Evolutionary conservation across 1,140 invertebrate species (phyloP).

Genomic region (Armadillidium nasatum): DNA sequence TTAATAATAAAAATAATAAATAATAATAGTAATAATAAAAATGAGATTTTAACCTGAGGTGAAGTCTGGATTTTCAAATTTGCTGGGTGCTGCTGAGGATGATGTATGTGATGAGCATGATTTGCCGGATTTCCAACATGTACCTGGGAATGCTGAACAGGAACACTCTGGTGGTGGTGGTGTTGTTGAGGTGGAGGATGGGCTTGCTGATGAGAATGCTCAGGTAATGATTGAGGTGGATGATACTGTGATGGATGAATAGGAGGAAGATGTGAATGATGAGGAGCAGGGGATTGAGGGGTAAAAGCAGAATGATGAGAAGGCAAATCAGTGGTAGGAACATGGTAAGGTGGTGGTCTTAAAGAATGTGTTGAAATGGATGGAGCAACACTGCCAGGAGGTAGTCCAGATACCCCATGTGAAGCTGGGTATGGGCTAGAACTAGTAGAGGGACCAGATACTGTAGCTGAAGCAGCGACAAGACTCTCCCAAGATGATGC

Average conservation of each 20-base stretch:
- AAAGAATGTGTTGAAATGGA: background rate
- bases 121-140: background rate
- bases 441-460: background rate
- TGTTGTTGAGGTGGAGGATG: background rate
- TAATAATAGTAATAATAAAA: too few relatives aligned
- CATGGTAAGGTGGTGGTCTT: background rate
- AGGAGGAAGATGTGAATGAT: background rate
- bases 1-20: too few relatives aligned
- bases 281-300: background rate
- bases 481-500: slow-evolving; percentile 4
- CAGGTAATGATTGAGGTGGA: background rate
- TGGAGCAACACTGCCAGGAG: background rate
- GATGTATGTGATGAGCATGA: slow-evolving; percentile 6
- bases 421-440: background rate
- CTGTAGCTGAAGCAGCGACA: background rate
- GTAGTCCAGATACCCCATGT: background rate
- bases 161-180: background rate
- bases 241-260: background rate
- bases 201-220: background rate
- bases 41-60: background rate
- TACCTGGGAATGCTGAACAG: background rate
- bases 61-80: background rate
- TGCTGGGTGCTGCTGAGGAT: background rate
- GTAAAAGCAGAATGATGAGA: background rate
- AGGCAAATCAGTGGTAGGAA: background rate